These are phyloP conservation scores for Crambe crambe DNA, from an alignment of 37 sponge, comb jelly and placozoan genomes.

Conservation along the genomic window DNA sequence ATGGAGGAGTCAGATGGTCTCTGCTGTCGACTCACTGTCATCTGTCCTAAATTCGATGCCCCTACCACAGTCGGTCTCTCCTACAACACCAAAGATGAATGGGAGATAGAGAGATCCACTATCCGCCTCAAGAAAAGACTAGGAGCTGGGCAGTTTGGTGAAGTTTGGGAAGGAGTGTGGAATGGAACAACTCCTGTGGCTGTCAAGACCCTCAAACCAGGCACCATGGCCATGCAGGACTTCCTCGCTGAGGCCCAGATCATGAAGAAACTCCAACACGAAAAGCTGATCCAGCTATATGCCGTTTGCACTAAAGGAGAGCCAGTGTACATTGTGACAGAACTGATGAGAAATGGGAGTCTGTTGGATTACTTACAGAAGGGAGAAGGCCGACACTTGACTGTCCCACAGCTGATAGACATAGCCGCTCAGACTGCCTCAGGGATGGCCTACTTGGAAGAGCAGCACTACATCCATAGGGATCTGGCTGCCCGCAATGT, in stretches of 20 bases:
- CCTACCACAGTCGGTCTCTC: conserved; percentile 80
- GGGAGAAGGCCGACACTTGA: conserved; percentile 79
- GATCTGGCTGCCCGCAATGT: conserved; percentile 97
- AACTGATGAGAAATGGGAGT: conserved; percentile 95
- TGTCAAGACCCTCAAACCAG: conserved; percentile 95
- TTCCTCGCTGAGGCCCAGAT: conserved; percentile 94
- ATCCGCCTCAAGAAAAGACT: conserved; percentile 58
- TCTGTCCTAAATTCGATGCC: conserved; percentile 75
- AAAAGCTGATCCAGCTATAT: conserved; percentile 96
- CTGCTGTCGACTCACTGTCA: conserved; percentile 70
- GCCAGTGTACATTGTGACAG: conserved; percentile 96
- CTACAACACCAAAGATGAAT: conserved; percentile 90
- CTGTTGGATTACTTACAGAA: conserved; percentile 88
- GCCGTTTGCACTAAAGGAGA: conserved; percentile 96
- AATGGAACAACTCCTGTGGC: conserved; percentile 93
- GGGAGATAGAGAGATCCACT: conserved; percentile 88
- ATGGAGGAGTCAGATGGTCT: conserved; percentile 75
- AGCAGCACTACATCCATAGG: conserved; percentile 93
- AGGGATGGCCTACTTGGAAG: conserved; percentile 97
- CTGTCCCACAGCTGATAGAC: conserved; percentile 85
- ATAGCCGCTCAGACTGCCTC: conserved; percentile 85
- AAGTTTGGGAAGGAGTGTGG: conserved; percentile 96
- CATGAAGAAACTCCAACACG: conserved; percentile 95
- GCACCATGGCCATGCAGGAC: conserved; percentile 90
- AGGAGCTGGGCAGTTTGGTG: conserved; percentile 93